A percentile compares a stretch with the other conserved stretches of the same genome.
Conservation (phyloP, 2,888 invertebrate genomes). For the Acanthosepion pharaonis region DNA sequence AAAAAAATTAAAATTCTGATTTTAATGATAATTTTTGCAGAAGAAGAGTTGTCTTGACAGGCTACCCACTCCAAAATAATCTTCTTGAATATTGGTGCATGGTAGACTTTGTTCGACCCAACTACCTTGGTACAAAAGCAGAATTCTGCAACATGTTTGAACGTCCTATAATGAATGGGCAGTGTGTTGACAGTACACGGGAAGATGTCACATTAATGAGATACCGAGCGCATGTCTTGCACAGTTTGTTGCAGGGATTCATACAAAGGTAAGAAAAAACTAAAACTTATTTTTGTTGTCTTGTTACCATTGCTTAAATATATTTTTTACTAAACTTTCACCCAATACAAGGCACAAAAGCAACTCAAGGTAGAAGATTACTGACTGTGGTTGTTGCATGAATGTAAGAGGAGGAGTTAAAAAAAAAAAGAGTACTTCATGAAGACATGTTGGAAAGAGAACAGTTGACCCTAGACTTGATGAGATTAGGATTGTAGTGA, state of each 20-base stretch:
- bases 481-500: too few species aligned
- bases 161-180: slow-evolving; percentile 97
- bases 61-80: slow-evolving; percentile 98
- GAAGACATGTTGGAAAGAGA: too few species aligned
- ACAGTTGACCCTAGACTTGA: too few species aligned
- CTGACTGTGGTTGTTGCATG: too few species aligned
- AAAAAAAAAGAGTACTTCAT: too few species aligned
- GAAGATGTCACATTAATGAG: slow-evolving; percentile 94
- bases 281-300: too few species aligned
- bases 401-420: too few species aligned
- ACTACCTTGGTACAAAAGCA: slow-evolving; percentile 95
- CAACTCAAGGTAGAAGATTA: too few species aligned
- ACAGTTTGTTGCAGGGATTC: slow-evolving; percentile 94
- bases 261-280: slow-evolving; percentile 80
- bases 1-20: too few species aligned
- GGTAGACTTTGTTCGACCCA: slow-evolving; percentile 98
- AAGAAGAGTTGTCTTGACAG: slow-evolving; percentile 94
- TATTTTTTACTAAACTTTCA: too few species aligned
- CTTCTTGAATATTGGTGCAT: slow-evolving; percentile 93
- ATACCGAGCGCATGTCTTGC: slow-evolving; percentile 94
- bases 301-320: too few species aligned
- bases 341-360: too few species aligned
- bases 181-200: slow-evolving; percentile 96
- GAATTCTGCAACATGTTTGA: slow-evolving; percentile 99
- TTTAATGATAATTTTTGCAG: slow-evolving; percentile 73